A percentile compares a stretch with the other conserved stretches of the same genome.
Evolutionary conservation across 2,797 vertebrate species (phyloP).

Genomic region (Adrianichthys oophorus): DNA sequence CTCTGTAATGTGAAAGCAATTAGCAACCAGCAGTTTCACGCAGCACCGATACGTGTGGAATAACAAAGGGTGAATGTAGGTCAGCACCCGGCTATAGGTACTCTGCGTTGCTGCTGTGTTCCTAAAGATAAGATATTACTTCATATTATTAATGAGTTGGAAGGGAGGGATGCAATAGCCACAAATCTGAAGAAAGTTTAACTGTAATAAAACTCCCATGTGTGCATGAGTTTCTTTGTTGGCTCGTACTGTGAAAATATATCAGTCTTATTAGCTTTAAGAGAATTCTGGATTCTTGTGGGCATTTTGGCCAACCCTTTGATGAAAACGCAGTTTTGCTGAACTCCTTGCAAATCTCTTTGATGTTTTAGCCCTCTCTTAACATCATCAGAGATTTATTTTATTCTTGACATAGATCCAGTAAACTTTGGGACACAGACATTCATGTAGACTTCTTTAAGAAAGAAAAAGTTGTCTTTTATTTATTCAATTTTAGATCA

Average conservation of each 20-base stretch:
- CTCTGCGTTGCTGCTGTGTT: constrained; percentile 10
- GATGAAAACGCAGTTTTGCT: constrained; percentile 48
- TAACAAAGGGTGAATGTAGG: constrained; percentile 71
- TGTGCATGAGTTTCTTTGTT: neutral
- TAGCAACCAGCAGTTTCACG: constrained; percentile 83
- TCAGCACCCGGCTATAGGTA: constrained; percentile 50
- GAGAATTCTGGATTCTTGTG: constrained; percentile 9
- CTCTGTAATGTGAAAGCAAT: constrained; percentile 90
- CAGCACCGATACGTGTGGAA: constrained; percentile 71
- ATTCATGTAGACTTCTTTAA: constrained; percentile 13
- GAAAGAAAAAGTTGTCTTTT: constrained; percentile 1
- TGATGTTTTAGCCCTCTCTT: constrained; percentile 56
- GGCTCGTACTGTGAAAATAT: neutral
- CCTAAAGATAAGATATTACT: neutral
- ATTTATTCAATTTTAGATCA: constrained; percentile 46
- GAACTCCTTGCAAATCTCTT: constrained; percentile 43
- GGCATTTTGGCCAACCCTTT: constrained; percentile 21
- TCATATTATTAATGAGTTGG: no score
- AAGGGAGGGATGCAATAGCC: no score
- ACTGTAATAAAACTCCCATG: neutral
- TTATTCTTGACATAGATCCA: constrained; percentile 56
- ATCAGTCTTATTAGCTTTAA: neutral
- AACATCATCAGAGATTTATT: constrained; percentile 61
- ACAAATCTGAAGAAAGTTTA: constrained; percentile 1
- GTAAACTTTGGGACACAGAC: constrained; percentile 46